A percentile compares a stretch with the other conserved stretches of the same genome.
Conservation (phyloP, 2,888 invertebrate genomes). For the Spodoptera picta region DNA sequence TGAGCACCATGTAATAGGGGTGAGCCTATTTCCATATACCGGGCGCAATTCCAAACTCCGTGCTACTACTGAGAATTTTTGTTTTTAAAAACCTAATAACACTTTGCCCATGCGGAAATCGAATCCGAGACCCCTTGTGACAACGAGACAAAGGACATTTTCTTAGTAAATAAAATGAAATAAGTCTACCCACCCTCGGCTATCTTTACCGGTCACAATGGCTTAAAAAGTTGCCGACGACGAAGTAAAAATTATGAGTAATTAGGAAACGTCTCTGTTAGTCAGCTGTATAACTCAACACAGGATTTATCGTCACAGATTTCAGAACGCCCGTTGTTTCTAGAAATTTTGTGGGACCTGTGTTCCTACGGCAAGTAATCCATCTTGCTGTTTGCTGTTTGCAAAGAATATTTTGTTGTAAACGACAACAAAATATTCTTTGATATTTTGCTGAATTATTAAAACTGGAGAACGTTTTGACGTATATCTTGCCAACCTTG, state of each 20-base stretch:
- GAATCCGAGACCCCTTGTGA: no score
- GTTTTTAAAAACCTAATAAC: no score
- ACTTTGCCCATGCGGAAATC: no score
- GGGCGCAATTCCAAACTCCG: no score
- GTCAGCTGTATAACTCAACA: constrained; percentile 29
- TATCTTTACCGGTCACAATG: no score
- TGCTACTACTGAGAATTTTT: no score
- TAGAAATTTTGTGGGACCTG: constrained; percentile 15
- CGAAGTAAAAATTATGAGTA: constrained; percentile 29
- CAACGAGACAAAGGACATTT: no score
- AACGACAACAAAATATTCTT: constrained; percentile 26
- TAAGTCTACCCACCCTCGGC: no score
- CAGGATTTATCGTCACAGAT: constrained; percentile 22
- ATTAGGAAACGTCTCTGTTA: constrained; percentile 24
- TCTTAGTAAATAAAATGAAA: no score
- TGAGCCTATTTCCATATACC: no score
- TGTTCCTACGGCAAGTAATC: constrained; percentile 25
- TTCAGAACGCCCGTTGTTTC: constrained; percentile 21
- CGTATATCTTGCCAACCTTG: neutral
- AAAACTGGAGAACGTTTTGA: constrained; percentile 21
- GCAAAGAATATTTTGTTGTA: no score
- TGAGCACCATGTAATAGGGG: no score
- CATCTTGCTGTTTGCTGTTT: constrained; percentile 46
- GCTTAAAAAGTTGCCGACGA: constrained; percentile 17
- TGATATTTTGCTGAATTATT: constrained; percentile 23